Evolutionary conservation across 2,797 vertebrate genomes (phyloP).

Genomic region (Australoheros facetus): DNA sequence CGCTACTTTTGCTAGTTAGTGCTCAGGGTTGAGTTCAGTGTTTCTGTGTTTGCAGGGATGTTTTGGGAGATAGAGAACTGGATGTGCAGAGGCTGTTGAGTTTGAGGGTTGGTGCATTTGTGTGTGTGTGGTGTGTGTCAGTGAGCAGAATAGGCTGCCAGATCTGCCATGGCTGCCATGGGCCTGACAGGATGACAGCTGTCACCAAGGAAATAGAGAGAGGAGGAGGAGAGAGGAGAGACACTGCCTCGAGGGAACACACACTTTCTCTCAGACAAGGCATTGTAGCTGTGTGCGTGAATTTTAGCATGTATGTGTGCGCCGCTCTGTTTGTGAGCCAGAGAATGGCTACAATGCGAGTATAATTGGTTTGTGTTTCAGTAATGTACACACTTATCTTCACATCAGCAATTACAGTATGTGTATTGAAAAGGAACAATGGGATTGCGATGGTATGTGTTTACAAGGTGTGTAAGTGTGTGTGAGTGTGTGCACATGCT

Average conservation of each 20-base stretch:
- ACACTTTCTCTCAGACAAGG: slow-evolving; percentile 44
- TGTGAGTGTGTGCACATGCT: slow-evolving; percentile 1
- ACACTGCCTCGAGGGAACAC: slow-evolving; percentile 71
- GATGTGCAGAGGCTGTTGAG: slow-evolving; percentile 35
- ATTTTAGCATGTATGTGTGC: background rate
- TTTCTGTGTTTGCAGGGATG: slow-evolving; percentile 23
- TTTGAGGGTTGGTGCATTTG: slow-evolving; percentile 30
- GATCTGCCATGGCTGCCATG: slow-evolving; percentile 59
- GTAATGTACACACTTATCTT: slow-evolving; percentile 66
- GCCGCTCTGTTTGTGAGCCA: slow-evolving; percentile 30
- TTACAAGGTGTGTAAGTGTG: slow-evolving; percentile 34
- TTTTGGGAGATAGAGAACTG: slow-evolving; percentile 21
- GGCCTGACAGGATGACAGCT: slow-evolving; percentile 79
- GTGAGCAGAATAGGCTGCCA: slow-evolving; percentile 66
- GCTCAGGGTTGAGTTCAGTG: background rate
- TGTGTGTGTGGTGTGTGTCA: slow-evolving; percentile 50
- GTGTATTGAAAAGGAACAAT: slow-evolving; percentile 55
- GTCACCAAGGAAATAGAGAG: slow-evolving; percentile 75
- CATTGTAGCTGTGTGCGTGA: slow-evolving; percentile 11
- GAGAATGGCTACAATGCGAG: slow-evolving; percentile 15
- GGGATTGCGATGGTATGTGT: slow-evolving; percentile 46
- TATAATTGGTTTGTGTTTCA: slow-evolving; percentile 72
- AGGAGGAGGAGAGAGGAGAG: slow-evolving; percentile 63
- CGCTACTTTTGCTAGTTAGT: slow-evolving; percentile 33
- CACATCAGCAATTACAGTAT: slow-evolving; percentile 69